Percentiles rank a stretch among this genome's conserved stretches.
phyloP scores from a whole-genome alignment of 2,888 invertebrate species.

The Schizaphis graminum region DNA sequence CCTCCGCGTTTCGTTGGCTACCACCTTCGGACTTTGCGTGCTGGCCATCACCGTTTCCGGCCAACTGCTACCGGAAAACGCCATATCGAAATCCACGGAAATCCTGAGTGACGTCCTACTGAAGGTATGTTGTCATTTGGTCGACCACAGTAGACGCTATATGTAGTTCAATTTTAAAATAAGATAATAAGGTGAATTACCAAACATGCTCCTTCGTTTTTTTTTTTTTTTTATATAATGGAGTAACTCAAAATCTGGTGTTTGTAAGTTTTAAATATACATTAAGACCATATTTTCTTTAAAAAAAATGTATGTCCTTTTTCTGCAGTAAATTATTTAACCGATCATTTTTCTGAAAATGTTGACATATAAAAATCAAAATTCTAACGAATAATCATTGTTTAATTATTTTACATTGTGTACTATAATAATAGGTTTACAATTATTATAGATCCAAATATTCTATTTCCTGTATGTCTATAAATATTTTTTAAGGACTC shows the following conservation, averaged over 20 bases:
- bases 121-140: constrained; percentile 7
- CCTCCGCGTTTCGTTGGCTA: neutral
- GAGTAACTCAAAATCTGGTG: neutral
- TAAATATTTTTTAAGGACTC: too few species aligned
- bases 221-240: neutral
- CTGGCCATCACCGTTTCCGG: neutral
- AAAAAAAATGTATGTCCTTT: neutral
- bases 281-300: neutral
- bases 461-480: neutral
- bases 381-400: neutral
- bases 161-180: neutral
- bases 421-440: neutral
- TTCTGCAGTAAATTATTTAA: neutral
- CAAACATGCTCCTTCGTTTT: neutral
- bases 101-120: neutral
- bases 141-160: too few species aligned
- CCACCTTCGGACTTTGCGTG: neutral
- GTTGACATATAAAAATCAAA: neutral
- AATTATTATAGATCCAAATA: neutral
- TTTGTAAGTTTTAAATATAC: neutral
- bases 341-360: neutral
- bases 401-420: neutral
- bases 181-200: neutral
- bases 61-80: neutral
- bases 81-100: constrained; percentile 16